phyloP scores from a whole-genome alignment of 2,797 vertebrate genomes.

The Tokudaia muenninki region DNA sequence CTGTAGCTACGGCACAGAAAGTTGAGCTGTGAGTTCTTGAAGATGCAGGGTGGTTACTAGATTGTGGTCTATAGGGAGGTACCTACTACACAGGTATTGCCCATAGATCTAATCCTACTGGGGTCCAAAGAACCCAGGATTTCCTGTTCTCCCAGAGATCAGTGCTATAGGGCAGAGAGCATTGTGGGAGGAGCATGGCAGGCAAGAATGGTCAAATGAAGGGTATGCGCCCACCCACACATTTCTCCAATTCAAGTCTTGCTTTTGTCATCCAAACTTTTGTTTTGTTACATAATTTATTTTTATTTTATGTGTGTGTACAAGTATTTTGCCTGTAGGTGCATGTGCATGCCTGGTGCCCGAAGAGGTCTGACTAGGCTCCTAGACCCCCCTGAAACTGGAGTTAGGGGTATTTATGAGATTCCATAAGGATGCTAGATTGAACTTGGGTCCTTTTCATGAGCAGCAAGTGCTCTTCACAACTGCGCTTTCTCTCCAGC shows the following conservation, averaged over 20 bases:
- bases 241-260: not conserved
- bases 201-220: not conserved
- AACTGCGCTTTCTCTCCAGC: not conserved
- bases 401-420: not conserved
- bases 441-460: not conserved
- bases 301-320: not conserved
- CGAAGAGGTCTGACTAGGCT: not conserved
- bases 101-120: not conserved
- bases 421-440: not conserved
- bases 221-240: not conserved
- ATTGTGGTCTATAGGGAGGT: not conserved
- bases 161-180: not conserved
- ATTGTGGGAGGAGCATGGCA: not conserved
- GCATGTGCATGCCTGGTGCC: not conserved
- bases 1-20: not conserved
- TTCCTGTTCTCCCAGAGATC: not conserved
- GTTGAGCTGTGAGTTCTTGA: constrained; percentile 27
- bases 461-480: not conserved
- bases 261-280: constrained; percentile 17
- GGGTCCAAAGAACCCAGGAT: not conserved
- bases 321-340: not conserved
- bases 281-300: not conserved
- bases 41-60: not conserved
- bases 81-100: not conserved
- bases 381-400: not conserved